phyloP scores from a whole-genome alignment of 2,113 vertebrate genomes.

The Platanista minor region DNA sequence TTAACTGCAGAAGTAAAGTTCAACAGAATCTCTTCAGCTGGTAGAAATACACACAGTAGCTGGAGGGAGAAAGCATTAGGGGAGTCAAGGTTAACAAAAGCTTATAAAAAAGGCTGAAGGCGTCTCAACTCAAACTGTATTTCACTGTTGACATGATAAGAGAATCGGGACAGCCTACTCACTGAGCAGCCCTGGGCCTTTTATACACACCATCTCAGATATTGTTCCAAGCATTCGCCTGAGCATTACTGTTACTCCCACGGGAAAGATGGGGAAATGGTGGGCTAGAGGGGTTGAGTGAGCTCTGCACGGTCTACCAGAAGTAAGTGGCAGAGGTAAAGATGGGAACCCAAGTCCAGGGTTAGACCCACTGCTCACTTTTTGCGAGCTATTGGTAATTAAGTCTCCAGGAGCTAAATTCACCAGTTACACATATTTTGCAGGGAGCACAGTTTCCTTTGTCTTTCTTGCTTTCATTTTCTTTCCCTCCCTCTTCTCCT shows the following conservation, averaged over 20 bases:
- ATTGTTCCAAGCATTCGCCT: too few relatives aligned
- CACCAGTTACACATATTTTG: not conserved
- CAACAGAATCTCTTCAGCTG: not conserved
- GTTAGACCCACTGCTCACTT: fast-evolving
- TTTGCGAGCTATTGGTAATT: not conserved
- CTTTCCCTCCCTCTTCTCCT: not conserved
- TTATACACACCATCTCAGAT: not conserved
- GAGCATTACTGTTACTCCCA: not conserved
- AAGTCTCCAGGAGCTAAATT: not conserved
- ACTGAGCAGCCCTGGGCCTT: not conserved
- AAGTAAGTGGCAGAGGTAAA: not conserved
- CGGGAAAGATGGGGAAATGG: not conserved
- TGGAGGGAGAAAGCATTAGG: too few relatives aligned
- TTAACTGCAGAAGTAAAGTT: not conserved
- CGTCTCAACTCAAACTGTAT: not conserved
- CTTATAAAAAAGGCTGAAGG: not conserved
- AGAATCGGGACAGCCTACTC: not conserved
- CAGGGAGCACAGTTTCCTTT: not conserved
- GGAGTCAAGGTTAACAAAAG: not conserved
- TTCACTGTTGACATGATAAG: not conserved
- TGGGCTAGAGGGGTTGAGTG: fast-evolving
- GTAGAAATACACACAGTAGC: not conserved
- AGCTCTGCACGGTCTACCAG: too few relatives aligned
- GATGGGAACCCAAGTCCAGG: not conserved
- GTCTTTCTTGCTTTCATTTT: not conserved